A percentile compares a stretch with the other conserved stretches of the same genome.
phyloP scores from a whole-genome alignment of 2,888 invertebrate species.

The Lutraria lutraria region DNA sequence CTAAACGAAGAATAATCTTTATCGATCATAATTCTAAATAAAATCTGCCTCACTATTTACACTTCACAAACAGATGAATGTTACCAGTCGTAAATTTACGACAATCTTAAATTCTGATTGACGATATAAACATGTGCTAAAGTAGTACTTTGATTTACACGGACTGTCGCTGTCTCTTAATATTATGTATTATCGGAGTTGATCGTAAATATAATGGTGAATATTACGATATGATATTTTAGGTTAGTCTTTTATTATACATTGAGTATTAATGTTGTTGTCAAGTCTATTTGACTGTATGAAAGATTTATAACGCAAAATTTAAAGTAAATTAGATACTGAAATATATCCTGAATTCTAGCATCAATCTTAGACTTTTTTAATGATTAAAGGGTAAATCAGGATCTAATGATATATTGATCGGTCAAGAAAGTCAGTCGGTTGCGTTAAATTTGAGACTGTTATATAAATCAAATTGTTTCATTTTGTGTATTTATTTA shows the following conservation, averaged over 20 bases:
- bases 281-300: not conserved
- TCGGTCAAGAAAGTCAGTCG: no score
- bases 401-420: no score
- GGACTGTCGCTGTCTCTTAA: not conserved
- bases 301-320: not conserved
- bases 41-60: not conserved
- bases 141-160: not conserved
- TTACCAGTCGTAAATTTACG: not conserved
- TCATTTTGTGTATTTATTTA: no score
- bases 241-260: not conserved
- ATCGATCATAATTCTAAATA: constrained; percentile 9
- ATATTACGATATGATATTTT: not conserved
- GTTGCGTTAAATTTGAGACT: no score
- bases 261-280: not conserved
- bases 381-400: no score
- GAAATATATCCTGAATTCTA: no score
- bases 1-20: not conserved
- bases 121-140: constrained; percentile 4
- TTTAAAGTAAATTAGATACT: no score
- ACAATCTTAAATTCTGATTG: not conserved
- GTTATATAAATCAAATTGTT: no score
- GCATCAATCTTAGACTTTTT: no score
- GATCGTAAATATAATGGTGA: constrained; percentile 10
- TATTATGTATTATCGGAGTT: not conserved
- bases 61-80: not conserved